Conservation (phyloP, 2,888 invertebrate species). For the Aproaerema taeniolella region DNA sequence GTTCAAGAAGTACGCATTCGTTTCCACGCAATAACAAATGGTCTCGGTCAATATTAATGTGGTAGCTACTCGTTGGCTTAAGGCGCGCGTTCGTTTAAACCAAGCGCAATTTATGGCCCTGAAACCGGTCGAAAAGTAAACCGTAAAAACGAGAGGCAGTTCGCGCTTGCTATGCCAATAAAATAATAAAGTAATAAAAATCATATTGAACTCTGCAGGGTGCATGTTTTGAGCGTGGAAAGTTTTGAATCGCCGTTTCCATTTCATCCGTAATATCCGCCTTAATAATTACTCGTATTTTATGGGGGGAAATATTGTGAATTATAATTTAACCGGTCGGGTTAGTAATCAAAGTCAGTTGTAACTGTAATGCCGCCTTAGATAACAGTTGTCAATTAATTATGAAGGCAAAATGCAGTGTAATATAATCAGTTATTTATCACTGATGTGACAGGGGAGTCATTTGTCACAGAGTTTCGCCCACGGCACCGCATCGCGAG, state of each 20-base stretch:
- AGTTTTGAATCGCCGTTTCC: conserved; percentile 44
- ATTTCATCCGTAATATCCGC: conserved; percentile 44
- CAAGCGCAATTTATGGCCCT: conserved; percentile 51
- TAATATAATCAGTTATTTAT: conserved; percentile 76
- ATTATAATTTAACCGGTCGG: conserved; percentile 38
- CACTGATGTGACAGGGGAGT: conserved; percentile 65
- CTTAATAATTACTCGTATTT: conserved; percentile 45
- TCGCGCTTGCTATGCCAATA: conserved; percentile 58
- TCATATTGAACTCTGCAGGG: conserved; percentile 47
- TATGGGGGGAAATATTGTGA: conserved; percentile 39
- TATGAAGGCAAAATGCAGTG: conserved; percentile 68
- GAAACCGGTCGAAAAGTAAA: conserved; percentile 58
- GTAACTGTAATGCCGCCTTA: conserved; percentile 43
- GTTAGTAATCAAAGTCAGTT: conserved; percentile 42
- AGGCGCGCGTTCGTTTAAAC: conserved; percentile 50
- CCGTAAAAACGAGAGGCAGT: conserved; percentile 61
- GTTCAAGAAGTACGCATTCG: conserved; percentile 35
- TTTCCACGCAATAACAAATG: conserved; percentile 53
- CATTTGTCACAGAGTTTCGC: conserved; percentile 73
- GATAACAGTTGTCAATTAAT: conserved; percentile 69
- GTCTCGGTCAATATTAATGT: conserved; percentile 51
- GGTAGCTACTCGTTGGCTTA: conserved; percentile 45
- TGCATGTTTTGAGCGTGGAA: conserved; percentile 42
- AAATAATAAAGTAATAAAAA: conserved; percentile 66
- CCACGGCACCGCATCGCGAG: conserved; percentile 59